phyloP scores from a whole-genome alignment of 2,797 vertebrate genomes.

The Naso thynnoides region DNA sequence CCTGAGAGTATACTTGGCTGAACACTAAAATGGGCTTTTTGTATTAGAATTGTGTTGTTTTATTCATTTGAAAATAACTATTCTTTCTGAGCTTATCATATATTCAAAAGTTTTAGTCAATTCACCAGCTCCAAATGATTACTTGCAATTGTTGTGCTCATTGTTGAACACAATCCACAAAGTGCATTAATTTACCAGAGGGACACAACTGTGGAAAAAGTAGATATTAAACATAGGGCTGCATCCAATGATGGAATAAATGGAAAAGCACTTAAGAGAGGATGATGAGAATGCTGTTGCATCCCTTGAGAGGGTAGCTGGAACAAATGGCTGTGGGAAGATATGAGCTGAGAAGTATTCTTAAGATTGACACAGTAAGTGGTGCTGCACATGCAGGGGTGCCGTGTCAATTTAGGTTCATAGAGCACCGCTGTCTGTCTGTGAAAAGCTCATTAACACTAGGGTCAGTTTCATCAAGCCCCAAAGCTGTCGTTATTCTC shows the following conservation, averaged over 20 bases:
- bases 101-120: constrained; percentile 48
- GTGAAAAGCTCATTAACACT: constrained; percentile 84
- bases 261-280: constrained; percentile 61
- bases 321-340: constrained; percentile 71
- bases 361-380: constrained; percentile 83
- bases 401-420: constrained; percentile 74
- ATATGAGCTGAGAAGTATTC: constrained; percentile 67
- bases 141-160: constrained; percentile 49
- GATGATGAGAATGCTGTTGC: constrained; percentile 64
- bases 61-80: constrained; percentile 41
- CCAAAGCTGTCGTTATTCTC: constrained; percentile 77
- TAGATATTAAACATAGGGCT: constrained; percentile 55
- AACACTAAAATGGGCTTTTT: constrained; percentile 37
- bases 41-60: constrained; percentile 11
- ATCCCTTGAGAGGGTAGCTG: constrained; percentile 58
- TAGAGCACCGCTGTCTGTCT: constrained; percentile 65
- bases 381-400: constrained; percentile 62
- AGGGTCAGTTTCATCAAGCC: constrained; percentile 83
- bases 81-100: constrained; percentile 41
- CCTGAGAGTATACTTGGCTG: constrained; percentile 20
- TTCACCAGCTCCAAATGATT: constrained; percentile 53
- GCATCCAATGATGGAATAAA: constrained; percentile 55
- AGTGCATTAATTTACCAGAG: constrained; percentile 54
- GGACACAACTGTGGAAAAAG: constrained; percentile 43
- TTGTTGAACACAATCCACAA: constrained; percentile 62